Evolutionary conservation across 1,140 invertebrate species (phyloP).

Genomic region (Achroia grisella): DNA sequence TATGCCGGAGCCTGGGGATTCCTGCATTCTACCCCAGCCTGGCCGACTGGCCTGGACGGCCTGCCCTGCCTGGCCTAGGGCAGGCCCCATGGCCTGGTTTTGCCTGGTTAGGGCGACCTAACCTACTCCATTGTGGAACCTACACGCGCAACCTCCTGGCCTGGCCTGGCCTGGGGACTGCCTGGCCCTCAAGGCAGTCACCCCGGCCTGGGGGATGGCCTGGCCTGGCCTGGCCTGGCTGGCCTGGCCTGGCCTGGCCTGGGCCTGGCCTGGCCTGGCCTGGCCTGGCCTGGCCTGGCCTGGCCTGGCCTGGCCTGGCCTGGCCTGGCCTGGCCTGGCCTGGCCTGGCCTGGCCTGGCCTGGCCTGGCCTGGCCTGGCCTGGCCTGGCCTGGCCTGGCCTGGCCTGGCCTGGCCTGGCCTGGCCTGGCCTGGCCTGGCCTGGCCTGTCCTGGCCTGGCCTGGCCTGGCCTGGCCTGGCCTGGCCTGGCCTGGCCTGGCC

Average conservation of each 20-base stretch:
- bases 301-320: conserved; percentile 7
- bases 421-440: conserved; percentile 25
- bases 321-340: conserved; percentile 23
- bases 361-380: conserved; percentile 38
- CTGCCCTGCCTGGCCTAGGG: no score
- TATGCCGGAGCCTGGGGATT: background rate
- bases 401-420: conserved; percentile 36
- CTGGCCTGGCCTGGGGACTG: conserved; percentile 3
- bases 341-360: conserved; percentile 36
- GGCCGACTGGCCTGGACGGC: no score
- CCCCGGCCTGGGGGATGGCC: conserved; percentile 6
- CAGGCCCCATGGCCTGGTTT: no score
- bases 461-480: conserved; percentile 18
- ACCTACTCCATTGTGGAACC: no score
- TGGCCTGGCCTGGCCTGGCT: conserved; percentile 7
- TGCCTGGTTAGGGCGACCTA: background rate
- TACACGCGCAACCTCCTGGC: no score
- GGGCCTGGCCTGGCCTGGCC: background rate
- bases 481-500: conserved; percentile 11
- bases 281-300: conserved; percentile 5
- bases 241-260: background rate
- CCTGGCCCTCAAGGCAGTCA: no score
- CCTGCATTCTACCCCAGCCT: no score
- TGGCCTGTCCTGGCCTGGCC: conserved; percentile 11
- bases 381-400: conserved; percentile 41